A percentile compares a stretch with the other conserved stretches of the same genome.
These are phyloP conservation scores for Andrena minutula DNA, from an alignment of 2,888 invertebrate genomes.

Conservation along the genomic window DNA sequence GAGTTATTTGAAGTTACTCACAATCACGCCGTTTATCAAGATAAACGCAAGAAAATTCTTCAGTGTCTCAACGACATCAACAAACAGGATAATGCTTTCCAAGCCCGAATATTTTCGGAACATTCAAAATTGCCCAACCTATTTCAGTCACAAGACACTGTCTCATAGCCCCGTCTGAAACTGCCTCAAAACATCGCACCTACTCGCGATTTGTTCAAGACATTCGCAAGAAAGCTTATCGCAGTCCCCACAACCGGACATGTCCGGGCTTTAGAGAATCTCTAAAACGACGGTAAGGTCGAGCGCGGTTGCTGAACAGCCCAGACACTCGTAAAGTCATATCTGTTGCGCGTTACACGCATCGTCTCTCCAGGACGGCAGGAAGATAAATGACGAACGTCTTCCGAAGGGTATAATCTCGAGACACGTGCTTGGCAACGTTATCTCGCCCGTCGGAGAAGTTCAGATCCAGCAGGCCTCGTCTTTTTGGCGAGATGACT, in stretches of 20 bases:
- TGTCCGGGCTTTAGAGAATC: not conserved
- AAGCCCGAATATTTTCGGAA: no score
- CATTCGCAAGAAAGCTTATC: not conserved
- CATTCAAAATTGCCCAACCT: no score
- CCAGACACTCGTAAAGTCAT: slow-evolving; percentile 45
- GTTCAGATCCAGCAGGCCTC: not conserved
- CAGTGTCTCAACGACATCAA: no score
- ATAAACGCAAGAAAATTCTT: no score
- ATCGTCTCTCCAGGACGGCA: slow-evolving; percentile 30
- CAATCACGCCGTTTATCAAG: no score
- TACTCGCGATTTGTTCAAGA: no score
- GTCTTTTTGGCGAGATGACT: slow-evolving; percentile 70
- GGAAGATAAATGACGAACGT: slow-evolving; percentile 56
- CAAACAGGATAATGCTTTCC: no score
- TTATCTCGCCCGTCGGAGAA: slow-evolving; percentile 49
- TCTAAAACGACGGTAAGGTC: slow-evolving; percentile 12
- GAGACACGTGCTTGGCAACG: slow-evolving; percentile 54
- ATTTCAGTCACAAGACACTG: no score
- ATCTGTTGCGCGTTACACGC: slow-evolving; percentile 38
- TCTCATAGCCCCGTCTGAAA: no score
- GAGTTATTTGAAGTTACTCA: no score
- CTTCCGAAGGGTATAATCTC: slow-evolving; percentile 51
- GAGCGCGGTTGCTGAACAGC: not conserved
- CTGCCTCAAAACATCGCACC: no score
- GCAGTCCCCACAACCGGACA: not conserved